Conservation (phyloP, 64 coral and sea anemone genomes). For the Trachythela sp. region DNA sequence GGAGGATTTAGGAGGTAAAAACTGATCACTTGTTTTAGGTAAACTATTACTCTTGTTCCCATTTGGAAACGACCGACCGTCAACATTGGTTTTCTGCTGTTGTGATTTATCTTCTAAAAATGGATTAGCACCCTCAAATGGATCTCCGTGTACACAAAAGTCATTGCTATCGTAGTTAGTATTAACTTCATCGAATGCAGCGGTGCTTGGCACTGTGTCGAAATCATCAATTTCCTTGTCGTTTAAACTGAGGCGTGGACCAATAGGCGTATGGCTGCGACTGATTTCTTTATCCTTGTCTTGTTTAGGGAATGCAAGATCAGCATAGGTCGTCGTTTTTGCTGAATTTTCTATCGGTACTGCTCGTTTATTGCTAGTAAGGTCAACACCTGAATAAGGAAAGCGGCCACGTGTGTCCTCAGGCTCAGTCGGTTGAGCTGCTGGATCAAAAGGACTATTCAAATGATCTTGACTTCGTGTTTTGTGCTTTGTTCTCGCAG, state of each 20-base stretch:
- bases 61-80: background rate
- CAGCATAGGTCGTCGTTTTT: background rate
- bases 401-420: background rate
- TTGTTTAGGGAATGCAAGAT: background rate
- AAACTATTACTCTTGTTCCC: background rate
- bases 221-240: background rate
- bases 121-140: background rate
- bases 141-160: background rate
- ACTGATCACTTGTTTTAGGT: background rate
- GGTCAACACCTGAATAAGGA: background rate
- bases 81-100: background rate
- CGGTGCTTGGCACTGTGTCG: background rate
- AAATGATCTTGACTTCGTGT: background rate
- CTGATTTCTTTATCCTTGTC: background rate
- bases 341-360: background rate
- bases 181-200: background rate
- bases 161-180: background rate
- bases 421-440: background rate
- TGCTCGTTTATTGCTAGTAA: background rate
- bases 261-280: background rate
- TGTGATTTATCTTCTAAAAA: background rate
- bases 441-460: background rate
- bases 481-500: background rate
- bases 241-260: constrained; percentile 14
- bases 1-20: background rate